These are phyloP conservation scores for Octopus sinensis DNA, from an alignment of 1,140 invertebrate genomes.

Conservation along the genomic window DNA sequence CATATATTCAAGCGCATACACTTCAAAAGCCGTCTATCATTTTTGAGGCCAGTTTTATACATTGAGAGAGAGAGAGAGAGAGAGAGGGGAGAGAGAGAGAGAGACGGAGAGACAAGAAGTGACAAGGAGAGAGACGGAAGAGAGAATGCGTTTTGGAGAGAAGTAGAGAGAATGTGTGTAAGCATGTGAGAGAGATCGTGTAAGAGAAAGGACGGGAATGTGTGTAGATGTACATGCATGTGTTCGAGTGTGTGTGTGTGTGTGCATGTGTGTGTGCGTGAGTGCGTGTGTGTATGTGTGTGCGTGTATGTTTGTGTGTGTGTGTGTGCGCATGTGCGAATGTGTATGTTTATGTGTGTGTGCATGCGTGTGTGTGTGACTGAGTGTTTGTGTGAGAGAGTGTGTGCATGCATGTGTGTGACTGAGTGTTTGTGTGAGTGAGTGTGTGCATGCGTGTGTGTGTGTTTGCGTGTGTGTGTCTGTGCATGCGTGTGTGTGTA, in stretches of 20 bases:
- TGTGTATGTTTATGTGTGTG: background rate
- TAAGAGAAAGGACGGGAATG: background rate
- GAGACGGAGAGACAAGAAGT: background rate
- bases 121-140: background rate
- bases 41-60: no score
- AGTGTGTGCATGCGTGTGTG: background rate
- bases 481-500: background rate
- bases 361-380: background rate
- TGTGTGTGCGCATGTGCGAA: background rate
- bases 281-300: background rate
- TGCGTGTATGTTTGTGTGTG: background rate
- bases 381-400: background rate
- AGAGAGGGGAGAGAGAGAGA: background rate
- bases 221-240: background rate
- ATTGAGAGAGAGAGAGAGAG: background rate
- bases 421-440: background rate
- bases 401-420: background rate
- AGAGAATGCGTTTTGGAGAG: conserved; percentile 7
- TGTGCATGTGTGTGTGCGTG: conserved; percentile 15
- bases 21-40: no score
- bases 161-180: conserved; percentile 13
- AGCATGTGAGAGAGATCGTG: background rate
- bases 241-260: conserved; percentile 27
- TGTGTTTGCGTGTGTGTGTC: background rate
- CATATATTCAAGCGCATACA: no score